These are phyloP conservation scores for Dryobota labecula DNA, from an alignment of 2,888 invertebrate species.

Conservation along the genomic window DNA sequence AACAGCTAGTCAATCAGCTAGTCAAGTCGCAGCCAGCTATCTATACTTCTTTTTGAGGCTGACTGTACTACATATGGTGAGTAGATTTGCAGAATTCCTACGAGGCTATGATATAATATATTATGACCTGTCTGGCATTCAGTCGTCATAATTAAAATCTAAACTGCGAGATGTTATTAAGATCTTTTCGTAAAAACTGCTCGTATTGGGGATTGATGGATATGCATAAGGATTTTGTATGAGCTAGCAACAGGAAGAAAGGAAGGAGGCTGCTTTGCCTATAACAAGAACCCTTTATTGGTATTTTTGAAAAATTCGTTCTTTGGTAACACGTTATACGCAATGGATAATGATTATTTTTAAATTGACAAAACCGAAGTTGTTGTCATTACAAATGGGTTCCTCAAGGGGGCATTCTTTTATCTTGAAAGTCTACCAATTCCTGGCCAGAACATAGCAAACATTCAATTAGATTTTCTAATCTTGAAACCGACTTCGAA, in stretches of 20 bases:
- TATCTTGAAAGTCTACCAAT: background rate
- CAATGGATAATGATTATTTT: too few species aligned
- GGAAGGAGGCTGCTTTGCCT: background rate
- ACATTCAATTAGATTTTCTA: conserved; percentile 11
- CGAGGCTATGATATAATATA: too few species aligned
- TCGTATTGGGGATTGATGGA: background rate
- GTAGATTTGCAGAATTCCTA: too few species aligned
- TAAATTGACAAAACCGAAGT: background rate
- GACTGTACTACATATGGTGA: too few species aligned
- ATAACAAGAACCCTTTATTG: background rate
- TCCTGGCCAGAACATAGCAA: background rate
- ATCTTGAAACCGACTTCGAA: conserved; percentile 10
- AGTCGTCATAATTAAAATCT: too few species aligned
- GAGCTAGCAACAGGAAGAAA: background rate
- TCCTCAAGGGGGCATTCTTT: background rate
- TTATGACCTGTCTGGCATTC: too few species aligned
- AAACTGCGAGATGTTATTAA: background rate
- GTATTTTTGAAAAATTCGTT: background rate
- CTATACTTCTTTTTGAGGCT: too few species aligned
- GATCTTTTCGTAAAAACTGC: background rate
- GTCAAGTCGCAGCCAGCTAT: too few species aligned
- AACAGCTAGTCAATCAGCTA: too few species aligned
- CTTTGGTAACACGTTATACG: background rate
- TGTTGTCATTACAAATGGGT: background rate
- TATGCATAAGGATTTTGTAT: background rate